These are phyloP conservation scores for Tupaia chinensis DNA, from an alignment of 2,113 vertebrate species.

Conservation along the genomic window DNA sequence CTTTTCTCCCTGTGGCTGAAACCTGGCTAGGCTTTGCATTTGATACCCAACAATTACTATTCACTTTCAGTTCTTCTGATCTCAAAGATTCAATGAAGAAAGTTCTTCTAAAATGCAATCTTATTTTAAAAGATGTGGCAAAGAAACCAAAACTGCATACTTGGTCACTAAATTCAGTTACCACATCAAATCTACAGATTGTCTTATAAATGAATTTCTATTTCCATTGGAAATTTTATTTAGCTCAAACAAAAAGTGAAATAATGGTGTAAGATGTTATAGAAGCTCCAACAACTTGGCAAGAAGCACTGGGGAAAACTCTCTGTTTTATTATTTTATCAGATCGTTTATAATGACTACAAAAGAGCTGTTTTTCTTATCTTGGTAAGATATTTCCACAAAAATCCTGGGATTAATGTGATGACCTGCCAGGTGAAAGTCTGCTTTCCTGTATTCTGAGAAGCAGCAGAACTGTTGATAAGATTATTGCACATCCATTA, in stretches of 20 bases:
- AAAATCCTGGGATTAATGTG: background rate
- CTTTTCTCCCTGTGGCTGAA: background rate
- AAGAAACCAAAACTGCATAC: background rate
- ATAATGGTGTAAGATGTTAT: background rate
- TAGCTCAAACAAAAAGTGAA: conserved; percentile 27
- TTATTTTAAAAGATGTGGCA: background rate
- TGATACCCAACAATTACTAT: background rate
- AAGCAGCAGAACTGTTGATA: background rate
- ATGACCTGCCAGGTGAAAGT: background rate
- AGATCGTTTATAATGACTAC: background rate
- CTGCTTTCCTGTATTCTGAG: background rate
- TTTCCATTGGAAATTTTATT: background rate
- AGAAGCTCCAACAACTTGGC: background rate
- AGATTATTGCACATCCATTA: background rate
- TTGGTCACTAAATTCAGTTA: background rate
- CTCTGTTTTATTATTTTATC: background rate
- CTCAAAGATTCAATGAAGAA: background rate
- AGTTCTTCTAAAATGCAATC: conserved; percentile 3
- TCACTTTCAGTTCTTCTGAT: background rate
- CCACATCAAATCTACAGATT: background rate
- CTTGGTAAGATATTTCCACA: background rate
- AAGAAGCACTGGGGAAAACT: background rate
- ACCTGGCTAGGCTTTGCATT: background rate
- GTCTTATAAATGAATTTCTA: background rate
- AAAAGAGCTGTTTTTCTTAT: background rate